Conservation (phyloP, 2,888 invertebrate species). For the Megalurothrips usitatus region DNA sequence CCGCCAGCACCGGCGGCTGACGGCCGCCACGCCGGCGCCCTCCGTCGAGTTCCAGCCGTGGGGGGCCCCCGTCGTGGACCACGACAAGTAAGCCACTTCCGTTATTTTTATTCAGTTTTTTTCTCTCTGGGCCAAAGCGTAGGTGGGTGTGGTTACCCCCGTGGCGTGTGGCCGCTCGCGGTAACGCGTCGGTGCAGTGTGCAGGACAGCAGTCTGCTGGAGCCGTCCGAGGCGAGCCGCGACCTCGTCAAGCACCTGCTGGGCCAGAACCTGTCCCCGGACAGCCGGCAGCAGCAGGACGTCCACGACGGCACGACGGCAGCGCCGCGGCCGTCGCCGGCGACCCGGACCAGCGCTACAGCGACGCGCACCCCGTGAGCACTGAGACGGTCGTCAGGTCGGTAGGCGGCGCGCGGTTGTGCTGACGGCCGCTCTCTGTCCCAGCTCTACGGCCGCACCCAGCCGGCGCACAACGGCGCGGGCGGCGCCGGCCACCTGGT, state of each 20-base stretch:
- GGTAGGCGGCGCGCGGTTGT: background rate
- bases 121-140: too few species aligned
- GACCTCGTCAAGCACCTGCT: background rate
- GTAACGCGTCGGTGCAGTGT: background rate
- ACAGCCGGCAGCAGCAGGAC: background rate
- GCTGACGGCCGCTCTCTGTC: too few species aligned
- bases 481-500: background rate
- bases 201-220: background rate
- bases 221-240: conserved; percentile 1
- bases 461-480: conserved; percentile 13
- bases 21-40: background rate
- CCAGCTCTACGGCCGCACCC: background rate
- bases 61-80: conserved; percentile 11
- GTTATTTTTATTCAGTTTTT: too few species aligned
- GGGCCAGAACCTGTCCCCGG: conserved; percentile 14
- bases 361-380: background rate
- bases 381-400: background rate
- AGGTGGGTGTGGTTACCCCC: too few species aligned
- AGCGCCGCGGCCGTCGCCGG: background rate
- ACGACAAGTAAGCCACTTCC: conserved; percentile 5
- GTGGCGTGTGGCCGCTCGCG: too few species aligned
- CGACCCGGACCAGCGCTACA: background rate
- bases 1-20: background rate
- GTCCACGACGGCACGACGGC: background rate
- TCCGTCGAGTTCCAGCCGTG: conserved; percentile 21